Evolutionary conservation across 1,140 invertebrate species (phyloP).

Genomic region (Eueides isabella): DNA sequence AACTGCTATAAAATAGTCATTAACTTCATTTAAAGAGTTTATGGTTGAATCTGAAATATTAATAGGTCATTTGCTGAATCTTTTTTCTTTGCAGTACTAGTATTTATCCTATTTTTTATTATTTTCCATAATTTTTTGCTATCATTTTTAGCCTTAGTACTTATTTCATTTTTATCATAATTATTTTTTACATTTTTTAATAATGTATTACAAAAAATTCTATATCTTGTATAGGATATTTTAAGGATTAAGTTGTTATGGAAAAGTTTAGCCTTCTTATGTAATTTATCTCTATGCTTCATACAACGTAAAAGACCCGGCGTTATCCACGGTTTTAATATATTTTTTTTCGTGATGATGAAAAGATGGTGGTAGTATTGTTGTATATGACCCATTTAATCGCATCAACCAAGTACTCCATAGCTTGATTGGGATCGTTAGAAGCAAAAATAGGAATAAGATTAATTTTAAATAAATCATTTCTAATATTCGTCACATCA

Average conservation of each 20-base stretch:
- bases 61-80: not conserved
- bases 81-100: not conserved
- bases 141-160: not conserved
- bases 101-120: slow-evolving; percentile 22
- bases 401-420: not conserved
- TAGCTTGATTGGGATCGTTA: not conserved
- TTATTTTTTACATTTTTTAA: slow-evolving; percentile 30
- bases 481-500: not conserved
- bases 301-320: too few relatives aligned
- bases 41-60: too few relatives aligned
- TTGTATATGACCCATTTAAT: slow-evolving; percentile 16
- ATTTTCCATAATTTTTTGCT: slow-evolving; percentile 19
- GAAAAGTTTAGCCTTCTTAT: slow-evolving; percentile 11
- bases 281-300: slow-evolving; percentile 22
- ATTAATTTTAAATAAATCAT: not conserved
- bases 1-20: too few relatives aligned
- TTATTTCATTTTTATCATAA: slow-evolving; percentile 17
- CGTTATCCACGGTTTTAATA: too few relatives aligned
- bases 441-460: not conserved
- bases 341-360: too few relatives aligned
- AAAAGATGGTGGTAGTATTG: too few relatives aligned
- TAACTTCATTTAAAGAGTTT: too few relatives aligned
- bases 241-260: slow-evolving; percentile 7
- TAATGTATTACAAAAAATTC: slow-evolving; percentile 23
- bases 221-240: slow-evolving; percentile 22